Base-by-base conservation (phyloP, 2,888 invertebrate species). In the Metacarcinus magister region DNA sequence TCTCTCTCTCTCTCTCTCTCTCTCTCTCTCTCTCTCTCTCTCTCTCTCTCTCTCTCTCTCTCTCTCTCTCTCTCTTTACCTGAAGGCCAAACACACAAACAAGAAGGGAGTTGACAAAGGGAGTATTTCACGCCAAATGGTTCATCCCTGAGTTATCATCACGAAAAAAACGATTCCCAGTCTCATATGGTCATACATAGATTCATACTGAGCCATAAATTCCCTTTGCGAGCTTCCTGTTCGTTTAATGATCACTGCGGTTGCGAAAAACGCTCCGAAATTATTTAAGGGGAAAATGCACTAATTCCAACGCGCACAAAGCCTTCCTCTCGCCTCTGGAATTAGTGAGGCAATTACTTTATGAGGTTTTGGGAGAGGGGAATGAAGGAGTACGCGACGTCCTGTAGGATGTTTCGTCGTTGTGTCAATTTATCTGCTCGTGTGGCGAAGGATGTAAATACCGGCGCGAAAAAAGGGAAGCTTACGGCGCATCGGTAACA, bases 251-350 rank as follows among this genome's bases (percentile, higher is more conserved):
- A 92, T 48, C 92, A 54, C 92, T 92, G 48, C 28, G 92, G 54
- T 54, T 92, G 28, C 54, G 60, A 92, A 92, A 92, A 92, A 44
- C 16, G 39, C 54, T 92, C 32, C 39, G 32, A 48, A 92, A 92
- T 92, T 92, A 92, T 92, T 54, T 46, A 54, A 48, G 92, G 48
- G 60, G 92, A 92, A 92, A 92, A 54, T 92, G 92, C 92, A 75
- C 75, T 75, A 3, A 75, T 75, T 75, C 75, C 75, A 28, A 75
- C 75, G 75, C 75, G 28, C 75, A 75, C 75, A 75, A 75, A 75
- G 75, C 75, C 75, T 75, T 75, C 28, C 75, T 28, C 75, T 75
- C 28, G 75, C n/a, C 75, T 75, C 75, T 75, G 75, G 75, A 75
- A 75, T 75, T 75, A 75, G 75, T 28, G 75, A 75, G 75, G 75